These are phyloP conservation scores for Trissoscelio sp. DNA, from an alignment of 2,888 invertebrate species.

Conservation along the genomic window DNA sequence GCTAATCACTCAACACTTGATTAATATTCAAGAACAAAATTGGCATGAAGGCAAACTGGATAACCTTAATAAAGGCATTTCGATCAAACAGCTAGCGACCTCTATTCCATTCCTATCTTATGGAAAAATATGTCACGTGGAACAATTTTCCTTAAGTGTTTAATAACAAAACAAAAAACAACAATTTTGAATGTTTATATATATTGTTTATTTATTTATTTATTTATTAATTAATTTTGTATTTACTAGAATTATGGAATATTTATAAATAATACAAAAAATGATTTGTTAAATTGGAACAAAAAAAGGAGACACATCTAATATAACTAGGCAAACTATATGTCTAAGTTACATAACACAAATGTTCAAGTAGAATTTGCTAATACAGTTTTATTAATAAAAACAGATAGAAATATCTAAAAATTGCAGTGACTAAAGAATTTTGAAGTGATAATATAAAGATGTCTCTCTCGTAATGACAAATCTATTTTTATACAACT, in stretches of 20 bases:
- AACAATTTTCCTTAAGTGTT: too few species aligned
- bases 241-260: too few species aligned
- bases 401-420: slow-evolving; percentile 28
- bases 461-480: not conserved
- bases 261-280: too few species aligned
- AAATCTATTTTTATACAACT: slow-evolving; percentile 7
- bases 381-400: slow-evolving; percentile 48
- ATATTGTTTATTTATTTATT: too few species aligned
- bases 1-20: not conserved
- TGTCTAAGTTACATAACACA: slow-evolving; percentile 28
- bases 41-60: not conserved
- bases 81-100: not conserved
- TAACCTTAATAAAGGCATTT: not conserved
- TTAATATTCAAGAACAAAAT: slow-evolving; percentile 5
- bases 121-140: too few species aligned
- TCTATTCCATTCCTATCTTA: not conserved
- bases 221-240: too few species aligned
- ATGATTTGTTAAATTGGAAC: too few species aligned
- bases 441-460: slow-evolving; percentile 3
- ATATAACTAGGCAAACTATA: slow-evolving; percentile 14
- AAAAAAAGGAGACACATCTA: not conserved
- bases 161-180: too few species aligned
- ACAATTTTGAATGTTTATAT: too few species aligned
- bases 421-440: slow-evolving; percentile 16
- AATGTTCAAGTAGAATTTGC: slow-evolving; percentile 21